Evolutionary conservation across 2,888 invertebrate genomes (phyloP).

Genomic region (Caenorhabditis sp.): DNA sequence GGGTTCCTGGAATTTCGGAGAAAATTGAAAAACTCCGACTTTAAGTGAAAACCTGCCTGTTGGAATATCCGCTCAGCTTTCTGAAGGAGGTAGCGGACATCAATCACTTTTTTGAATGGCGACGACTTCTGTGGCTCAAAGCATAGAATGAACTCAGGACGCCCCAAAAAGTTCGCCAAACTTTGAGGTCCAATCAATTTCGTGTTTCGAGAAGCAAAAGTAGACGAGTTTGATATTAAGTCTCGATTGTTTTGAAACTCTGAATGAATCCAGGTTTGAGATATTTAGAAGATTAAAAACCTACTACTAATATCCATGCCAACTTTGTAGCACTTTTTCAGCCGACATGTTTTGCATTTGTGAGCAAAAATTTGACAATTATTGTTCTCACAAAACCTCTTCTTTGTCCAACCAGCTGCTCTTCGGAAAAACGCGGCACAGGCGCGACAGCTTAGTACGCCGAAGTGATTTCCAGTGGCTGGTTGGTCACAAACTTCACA

Average conservation of each 20-base stretch:
- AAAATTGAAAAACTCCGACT: neutral
- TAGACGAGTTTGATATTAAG: neutral
- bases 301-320: slow-evolving; percentile 11
- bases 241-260: slow-evolving; percentile 30
- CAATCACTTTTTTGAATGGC: neutral
- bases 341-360: slow-evolving; percentile 3
- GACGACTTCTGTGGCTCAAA: slow-evolving; percentile 6
- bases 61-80: slow-evolving; percentile 1
- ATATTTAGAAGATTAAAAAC: neutral
- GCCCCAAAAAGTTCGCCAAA: slow-evolving; percentile 14
- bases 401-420: neutral
- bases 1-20: neutral
- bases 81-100: slow-evolving; percentile 1
- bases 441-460: slow-evolving; percentile 13
- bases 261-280: slow-evolving; percentile 1
- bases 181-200: neutral
- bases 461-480: slow-evolving; percentile 7
- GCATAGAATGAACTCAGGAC: slow-evolving; percentile 16
- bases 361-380: neutral
- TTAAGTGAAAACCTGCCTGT: neutral
- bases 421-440: slow-evolving; percentile 20
- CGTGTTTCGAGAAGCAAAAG: neutral
- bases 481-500: slow-evolving; percentile 10
- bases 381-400: neutral
- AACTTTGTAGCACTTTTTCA: slow-evolving; percentile 15